Evolutionary conservation across 2,888 invertebrate species (phyloP).

Genomic region (Cataglyphis albicans): DNA sequence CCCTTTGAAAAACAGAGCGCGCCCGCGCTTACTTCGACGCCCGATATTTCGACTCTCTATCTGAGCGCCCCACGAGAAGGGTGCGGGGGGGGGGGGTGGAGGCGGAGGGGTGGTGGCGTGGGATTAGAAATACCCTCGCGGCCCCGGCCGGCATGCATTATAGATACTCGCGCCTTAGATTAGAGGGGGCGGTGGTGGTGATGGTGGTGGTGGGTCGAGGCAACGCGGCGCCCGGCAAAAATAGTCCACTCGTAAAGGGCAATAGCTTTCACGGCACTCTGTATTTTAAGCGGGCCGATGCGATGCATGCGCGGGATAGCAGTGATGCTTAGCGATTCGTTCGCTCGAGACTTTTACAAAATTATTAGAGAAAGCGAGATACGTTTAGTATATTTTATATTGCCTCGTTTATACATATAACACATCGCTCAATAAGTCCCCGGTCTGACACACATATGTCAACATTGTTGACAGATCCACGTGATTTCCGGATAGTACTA

Average conservation of each 20-base stretch:
- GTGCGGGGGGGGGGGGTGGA: no score
- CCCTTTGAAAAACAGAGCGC: constrained; percentile 65
- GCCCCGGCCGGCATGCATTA: constrained; percentile 59
- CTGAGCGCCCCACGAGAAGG: constrained; percentile 37
- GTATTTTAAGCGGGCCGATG: constrained; percentile 59
- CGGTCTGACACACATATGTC: no score
- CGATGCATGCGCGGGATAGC: constrained; percentile 46
- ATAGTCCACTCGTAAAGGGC: constrained; percentile 65
- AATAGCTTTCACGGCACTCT: constrained; percentile 62
- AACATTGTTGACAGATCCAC: no score
- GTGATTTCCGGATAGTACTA: no score
- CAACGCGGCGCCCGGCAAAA: constrained; percentile 50
- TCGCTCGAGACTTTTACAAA: neutral
- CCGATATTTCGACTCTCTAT: constrained; percentile 63
- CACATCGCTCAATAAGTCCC: no score
- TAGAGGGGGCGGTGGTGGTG: constrained; percentile 66
- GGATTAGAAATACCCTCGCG: constrained; percentile 70
- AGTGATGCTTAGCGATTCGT: neutral
- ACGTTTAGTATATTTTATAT: neutral
- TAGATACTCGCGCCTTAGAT: constrained; percentile 66
- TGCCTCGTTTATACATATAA: neutral
- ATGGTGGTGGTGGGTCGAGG: constrained; percentile 1
- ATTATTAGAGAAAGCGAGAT: neutral
- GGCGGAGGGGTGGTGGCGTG: constrained; percentile 42
- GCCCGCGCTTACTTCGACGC: constrained; percentile 67